These are phyloP conservation scores for Laspeyria flexula DNA, from an alignment of 2,888 invertebrate genomes.

Conservation along the genomic window DNA sequence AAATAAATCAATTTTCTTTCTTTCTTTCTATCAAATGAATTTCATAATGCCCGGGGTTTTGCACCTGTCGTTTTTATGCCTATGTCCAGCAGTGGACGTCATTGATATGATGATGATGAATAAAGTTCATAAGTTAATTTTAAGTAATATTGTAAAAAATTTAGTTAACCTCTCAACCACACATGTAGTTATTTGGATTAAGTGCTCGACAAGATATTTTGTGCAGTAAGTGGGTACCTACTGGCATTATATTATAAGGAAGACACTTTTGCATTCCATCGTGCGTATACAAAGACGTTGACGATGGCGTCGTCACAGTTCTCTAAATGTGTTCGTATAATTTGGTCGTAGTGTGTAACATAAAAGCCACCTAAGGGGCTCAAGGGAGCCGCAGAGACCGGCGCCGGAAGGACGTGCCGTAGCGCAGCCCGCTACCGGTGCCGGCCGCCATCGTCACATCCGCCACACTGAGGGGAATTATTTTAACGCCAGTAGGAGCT, in stretches of 20 bases:
- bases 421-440: slow-evolving; percentile 61
- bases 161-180: no score
- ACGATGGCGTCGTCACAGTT: slow-evolving; percentile 32
- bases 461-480: slow-evolving; percentile 62
- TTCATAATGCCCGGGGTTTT: no score
- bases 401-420: slow-evolving; percentile 67
- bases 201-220: no score
- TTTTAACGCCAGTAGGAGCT: slow-evolving; percentile 63
- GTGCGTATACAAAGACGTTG: slow-evolving; percentile 21
- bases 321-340: slow-evolving; percentile 55
- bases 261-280: slow-evolving; percentile 8
- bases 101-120: no score
- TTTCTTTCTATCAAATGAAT: no score
- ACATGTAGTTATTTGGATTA: no score
- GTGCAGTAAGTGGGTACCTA: no score
- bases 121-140: no score
- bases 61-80: no score
- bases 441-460: slow-evolving; percentile 61
- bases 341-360: slow-evolving; percentile 54
- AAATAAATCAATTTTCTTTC: no score
- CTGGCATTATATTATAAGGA: not conserved
- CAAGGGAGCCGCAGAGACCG: slow-evolving; percentile 52
- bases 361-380: slow-evolving; percentile 59
- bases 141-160: no score
- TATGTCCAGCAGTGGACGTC: no score